Evolutionary conservation across 2,888 invertebrate species (phyloP).

Genomic region (Esperia sulphurella): DNA sequence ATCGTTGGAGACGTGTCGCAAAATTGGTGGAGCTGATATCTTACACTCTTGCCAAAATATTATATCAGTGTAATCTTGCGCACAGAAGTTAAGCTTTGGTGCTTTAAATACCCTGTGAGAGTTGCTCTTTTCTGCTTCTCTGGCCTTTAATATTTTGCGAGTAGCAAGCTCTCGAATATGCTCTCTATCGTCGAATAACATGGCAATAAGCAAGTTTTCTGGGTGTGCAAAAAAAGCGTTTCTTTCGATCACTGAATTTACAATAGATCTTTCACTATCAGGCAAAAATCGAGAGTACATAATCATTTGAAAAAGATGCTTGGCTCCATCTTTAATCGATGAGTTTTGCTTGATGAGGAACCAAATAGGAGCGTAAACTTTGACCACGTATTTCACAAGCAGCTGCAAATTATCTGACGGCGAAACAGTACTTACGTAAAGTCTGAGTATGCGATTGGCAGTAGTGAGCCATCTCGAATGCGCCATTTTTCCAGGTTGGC

Average conservation of each 20-base stretch:
- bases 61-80: conserved; percentile 15
- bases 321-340: conserved; percentile 11
- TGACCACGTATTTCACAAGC: conserved; percentile 9
- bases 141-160: conserved; percentile 21
- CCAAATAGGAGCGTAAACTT: conserved; percentile 16
- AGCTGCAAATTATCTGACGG: conserved; percentile 3
- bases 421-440: conserved; percentile 8
- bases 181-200: conserved; percentile 1
- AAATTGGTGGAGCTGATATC: neutral
- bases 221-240: conserved; percentile 25
- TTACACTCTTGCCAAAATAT: conserved; percentile 20
- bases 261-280: conserved; percentile 5
- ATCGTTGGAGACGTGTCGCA: too few relatives aligned
- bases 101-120: conserved; percentile 16
- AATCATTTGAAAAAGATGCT: conserved; percentile 19
- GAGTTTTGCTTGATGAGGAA: conserved; percentile 11
- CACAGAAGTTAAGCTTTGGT: conserved; percentile 17
- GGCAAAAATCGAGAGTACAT: conserved; percentile 16
- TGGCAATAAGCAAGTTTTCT: conserved; percentile 11
- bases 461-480: conserved; percentile 21
- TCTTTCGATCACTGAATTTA: conserved; percentile 16
- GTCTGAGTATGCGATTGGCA: conserved; percentile 17
- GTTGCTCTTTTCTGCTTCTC: conserved; percentile 1
- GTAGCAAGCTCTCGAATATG: conserved; percentile 23
- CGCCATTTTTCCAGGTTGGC: conserved; percentile 16